Base-by-base conservation (phyloP, 2,888 invertebrate species). In the Ptychoptera albimana region DNA sequence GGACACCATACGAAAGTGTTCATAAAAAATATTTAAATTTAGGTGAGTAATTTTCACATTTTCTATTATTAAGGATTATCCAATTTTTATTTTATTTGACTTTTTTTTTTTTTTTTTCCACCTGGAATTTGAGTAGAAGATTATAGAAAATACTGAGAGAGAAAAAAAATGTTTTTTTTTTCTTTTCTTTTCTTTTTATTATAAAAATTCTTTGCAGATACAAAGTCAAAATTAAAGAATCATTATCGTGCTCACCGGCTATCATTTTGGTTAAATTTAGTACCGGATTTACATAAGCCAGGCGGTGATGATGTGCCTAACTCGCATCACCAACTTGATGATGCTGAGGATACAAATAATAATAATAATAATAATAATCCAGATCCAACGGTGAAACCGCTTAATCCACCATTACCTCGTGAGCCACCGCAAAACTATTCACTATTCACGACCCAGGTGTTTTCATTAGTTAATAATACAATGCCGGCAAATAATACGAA, bases 191-290 rank as follows among this genome's bases (percentile, higher is more conserved):
- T 36, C 36, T 32, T 35, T 43, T 45, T 45, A 23, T 23, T 23
- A 23, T 5, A 23, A 23, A 3, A 23, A 23, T 43, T 50, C 49
- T 51, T 66, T 65, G 9, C 69, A 86, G 93, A 91, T 59, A 82
- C 82, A 41, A 89, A 93, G 61, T 83, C 91, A 0, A 87, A 87
- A 60, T 67, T 91, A 51, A 88, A 88, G 63, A 88, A 89, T 55
- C 93, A 93, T 68, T 94, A 93, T 67, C 76, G 93, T 50, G 92
- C 93, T 2, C 92, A 93, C 59, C 74, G 81, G 51, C 72, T 94
- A 44, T 92, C 93, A 1, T 88, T 94, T 64, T 96, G 96, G 96
- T 64, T 93, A 46, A 91, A 93, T 58, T 71, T 94, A 42, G 88
- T 96, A 46, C 94, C 94, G 31, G 92, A 93, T 59, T 71, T 88